Percentiles rank a stretch among this genome's conserved stretches.
These are phyloP conservation scores for Harpalus rubripes DNA, from an alignment of 2,888 invertebrate species.

Conservation along the genomic window DNA sequence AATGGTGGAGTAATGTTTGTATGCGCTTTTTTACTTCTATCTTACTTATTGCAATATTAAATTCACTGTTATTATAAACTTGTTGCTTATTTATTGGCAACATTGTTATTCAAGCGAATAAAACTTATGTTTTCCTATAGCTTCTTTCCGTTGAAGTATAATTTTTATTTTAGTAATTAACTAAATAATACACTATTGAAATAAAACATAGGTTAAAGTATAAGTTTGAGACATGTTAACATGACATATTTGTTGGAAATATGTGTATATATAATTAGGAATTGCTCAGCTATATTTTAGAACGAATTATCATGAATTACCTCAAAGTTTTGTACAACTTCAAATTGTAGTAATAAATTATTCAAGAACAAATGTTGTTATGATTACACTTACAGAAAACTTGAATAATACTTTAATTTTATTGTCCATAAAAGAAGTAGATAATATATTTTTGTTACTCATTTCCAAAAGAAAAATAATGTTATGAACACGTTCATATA, in stretches of 20 bases:
- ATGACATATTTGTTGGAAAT: constrained; percentile 6
- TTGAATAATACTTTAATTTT: background rate
- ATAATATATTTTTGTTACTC: background rate
- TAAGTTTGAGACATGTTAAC: constrained; percentile 1
- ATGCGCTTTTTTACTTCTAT: constrained; percentile 15
- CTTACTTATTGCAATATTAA: constrained; percentile 21
- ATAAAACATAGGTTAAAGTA: constrained; percentile 8
- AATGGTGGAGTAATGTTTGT: constrained; percentile 28
- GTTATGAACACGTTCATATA: no score
- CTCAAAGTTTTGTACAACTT: constrained; percentile 38
- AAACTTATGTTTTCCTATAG: background rate
- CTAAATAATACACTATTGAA: constrained; percentile 19
- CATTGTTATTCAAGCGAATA: background rate
- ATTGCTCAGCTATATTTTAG: constrained; percentile 35
- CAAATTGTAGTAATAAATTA: constrained; percentile 20
- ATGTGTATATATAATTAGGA: constrained; percentile 16
- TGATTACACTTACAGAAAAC: constrained; percentile 19
- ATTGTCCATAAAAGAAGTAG: background rate
- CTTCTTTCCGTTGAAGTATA: background rate
- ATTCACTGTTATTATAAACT: constrained; percentile 4
- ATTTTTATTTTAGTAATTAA: constrained; percentile 11
- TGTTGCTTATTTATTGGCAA: constrained; percentile 15
- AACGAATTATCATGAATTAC: constrained; percentile 34
- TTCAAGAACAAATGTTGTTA: constrained; percentile 31
- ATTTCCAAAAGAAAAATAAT: no score